Conservation (phyloP, 2,797 vertebrate species). For the Hapalemur alaotrensis region DNA sequence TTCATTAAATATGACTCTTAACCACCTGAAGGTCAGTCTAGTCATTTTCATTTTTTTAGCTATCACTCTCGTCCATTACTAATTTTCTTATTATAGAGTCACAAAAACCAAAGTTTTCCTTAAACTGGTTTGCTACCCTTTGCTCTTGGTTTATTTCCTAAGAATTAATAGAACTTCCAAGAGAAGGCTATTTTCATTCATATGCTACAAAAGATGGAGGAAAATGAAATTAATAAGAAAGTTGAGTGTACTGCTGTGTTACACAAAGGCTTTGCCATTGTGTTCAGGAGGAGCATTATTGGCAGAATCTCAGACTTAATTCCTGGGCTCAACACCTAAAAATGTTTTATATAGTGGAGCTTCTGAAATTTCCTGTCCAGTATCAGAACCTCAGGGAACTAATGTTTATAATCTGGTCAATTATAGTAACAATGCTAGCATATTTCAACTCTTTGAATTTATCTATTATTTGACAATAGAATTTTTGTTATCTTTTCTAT, state of each 20-base stretch:
- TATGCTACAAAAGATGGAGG: neutral
- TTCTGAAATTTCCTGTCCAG: slow-evolving; percentile 11
- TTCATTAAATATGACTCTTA: neutral
- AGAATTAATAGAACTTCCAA: neutral
- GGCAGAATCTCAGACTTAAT: slow-evolving; percentile 3
- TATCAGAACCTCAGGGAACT: neutral
- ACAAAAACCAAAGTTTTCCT: neutral
- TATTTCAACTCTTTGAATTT: neutral
- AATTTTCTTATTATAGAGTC: neutral
- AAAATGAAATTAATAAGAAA: neutral
- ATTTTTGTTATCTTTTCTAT: slow-evolving; percentile 31
- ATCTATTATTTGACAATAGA: slow-evolving; percentile 9
- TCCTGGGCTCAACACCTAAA: neutral
- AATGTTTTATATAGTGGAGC: neutral
- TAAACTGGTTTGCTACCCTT: neutral
- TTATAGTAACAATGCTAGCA: neutral
- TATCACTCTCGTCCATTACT: neutral
- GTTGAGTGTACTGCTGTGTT: neutral
- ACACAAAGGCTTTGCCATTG: neutral
- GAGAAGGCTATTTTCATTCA: slow-evolving; percentile 26
- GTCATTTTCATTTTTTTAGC: slow-evolving; percentile 36
- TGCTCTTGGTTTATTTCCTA: neutral
- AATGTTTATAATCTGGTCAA: neutral
- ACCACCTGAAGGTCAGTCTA: neutral
- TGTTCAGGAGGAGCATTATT: neutral